Conservation (phyloP, 2,888 invertebrate genomes). For the Papilio gigon region DNA sequence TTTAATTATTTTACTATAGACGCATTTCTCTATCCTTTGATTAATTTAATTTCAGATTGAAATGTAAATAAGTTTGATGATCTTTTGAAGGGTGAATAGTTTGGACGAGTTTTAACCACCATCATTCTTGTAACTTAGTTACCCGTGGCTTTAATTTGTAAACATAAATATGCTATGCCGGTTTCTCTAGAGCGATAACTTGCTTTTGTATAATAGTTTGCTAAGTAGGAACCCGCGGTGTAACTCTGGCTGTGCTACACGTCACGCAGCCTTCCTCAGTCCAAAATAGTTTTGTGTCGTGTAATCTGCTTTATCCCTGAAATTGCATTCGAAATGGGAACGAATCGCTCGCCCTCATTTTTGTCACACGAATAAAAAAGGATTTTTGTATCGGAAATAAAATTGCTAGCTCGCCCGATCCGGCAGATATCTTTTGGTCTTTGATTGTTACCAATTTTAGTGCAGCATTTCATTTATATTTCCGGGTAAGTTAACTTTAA, state of each 20-base stretch:
- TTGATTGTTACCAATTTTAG: constrained; percentile 20
- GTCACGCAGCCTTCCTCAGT: neutral
- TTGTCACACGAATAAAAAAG: constrained; percentile 36
- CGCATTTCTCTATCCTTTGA: too few species aligned
- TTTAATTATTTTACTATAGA: too few species aligned
- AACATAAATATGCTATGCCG: too few species aligned
- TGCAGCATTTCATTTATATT: constrained; percentile 11
- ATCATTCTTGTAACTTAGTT: too few species aligned
- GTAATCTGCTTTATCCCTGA: constrained; percentile 37
- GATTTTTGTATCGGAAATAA: constrained; percentile 38
- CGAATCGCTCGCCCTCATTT: constrained; percentile 31
- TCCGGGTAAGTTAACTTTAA: neutral
- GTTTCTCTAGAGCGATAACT: neutral
- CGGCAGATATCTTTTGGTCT: constrained; percentile 4
- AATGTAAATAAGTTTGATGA: too few species aligned
- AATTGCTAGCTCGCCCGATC: constrained; percentile 17
- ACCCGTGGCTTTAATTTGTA: too few species aligned
- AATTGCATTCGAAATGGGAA: constrained; percentile 36
- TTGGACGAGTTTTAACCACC: too few species aligned
- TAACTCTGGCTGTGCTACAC: neutral
- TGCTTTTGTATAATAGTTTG: neutral
- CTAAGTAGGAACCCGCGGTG: neutral
- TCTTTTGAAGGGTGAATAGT: too few species aligned
- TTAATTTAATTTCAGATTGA: too few species aligned
- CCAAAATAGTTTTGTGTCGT: constrained; percentile 19